Percentiles rank a stretch among this genome's conserved stretches.
These are phyloP conservation scores for Drosophila gaucha DNA, from an alignment of 2,888 invertebrate species.

Conservation along the genomic window DNA sequence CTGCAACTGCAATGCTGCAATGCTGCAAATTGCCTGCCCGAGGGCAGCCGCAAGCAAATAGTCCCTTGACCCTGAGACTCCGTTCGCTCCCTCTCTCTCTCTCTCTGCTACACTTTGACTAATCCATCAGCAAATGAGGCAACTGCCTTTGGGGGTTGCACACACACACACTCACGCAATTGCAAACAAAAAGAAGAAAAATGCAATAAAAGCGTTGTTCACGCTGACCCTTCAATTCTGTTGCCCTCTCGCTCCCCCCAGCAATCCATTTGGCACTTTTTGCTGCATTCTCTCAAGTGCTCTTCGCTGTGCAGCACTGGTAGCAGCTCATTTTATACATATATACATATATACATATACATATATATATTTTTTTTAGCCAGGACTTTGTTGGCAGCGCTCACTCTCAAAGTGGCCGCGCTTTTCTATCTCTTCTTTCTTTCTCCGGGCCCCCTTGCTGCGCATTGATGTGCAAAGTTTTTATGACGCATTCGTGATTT, in stretches of 20 bases:
- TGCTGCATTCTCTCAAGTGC: constrained; percentile 64
- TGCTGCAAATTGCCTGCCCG: constrained; percentile 43
- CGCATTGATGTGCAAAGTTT: constrained; percentile 75
- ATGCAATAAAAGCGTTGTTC: constrained; percentile 61
- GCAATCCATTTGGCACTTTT: constrained; percentile 52
- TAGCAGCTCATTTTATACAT: constrained; percentile 49
- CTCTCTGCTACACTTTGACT: constrained; percentile 69
- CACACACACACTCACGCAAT: constrained; percentile 22
- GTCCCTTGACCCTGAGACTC: constrained; percentile 36
- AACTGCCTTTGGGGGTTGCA: constrained; percentile 55
- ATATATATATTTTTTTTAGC: constrained; percentile 11
- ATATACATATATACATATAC: constrained; percentile 17
- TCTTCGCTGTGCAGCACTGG: constrained; percentile 42
- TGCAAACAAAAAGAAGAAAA: constrained; percentile 16
- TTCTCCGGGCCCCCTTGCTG: constrained; percentile 16
- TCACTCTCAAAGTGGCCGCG: constrained; percentile 58
- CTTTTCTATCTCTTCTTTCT: constrained; percentile 45
- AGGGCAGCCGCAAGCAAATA: constrained; percentile 26
- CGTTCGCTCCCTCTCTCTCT: not conserved
- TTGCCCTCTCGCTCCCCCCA: constrained; percentile 6
- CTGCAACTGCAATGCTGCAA: constrained; percentile 39
- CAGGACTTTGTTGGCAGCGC: constrained; percentile 62
- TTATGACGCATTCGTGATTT: constrained; percentile 78
- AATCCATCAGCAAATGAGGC: constrained; percentile 79
- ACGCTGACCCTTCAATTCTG: constrained; percentile 52